Evolutionary conservation across 2,888 invertebrate species (phyloP).

Genomic region (Cynaeus angustus): DNA sequence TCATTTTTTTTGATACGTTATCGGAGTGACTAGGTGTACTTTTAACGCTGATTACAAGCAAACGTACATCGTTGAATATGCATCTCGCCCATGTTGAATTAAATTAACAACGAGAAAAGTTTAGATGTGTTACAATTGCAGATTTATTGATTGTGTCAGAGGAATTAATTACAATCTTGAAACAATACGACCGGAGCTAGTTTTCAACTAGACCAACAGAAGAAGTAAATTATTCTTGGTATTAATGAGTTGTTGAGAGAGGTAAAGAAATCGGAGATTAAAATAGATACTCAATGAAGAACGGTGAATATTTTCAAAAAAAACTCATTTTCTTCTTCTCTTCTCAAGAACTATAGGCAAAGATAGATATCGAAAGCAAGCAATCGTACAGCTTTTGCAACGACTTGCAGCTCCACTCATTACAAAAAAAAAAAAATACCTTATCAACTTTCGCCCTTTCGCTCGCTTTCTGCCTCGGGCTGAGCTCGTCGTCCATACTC

Average conservation of each 20-base stretch:
- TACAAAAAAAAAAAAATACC: slow-evolving; percentile 71
- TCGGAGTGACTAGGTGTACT: slow-evolving; percentile 70
- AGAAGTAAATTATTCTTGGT: background rate
- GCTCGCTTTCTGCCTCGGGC: slow-evolving; percentile 68
- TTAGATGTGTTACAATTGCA: slow-evolving; percentile 18
- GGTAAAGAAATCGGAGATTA: slow-evolving; percentile 1
- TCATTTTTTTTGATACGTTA: slow-evolving; percentile 71
- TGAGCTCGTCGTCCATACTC: slow-evolving; percentile 81
- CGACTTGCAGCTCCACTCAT: no score
- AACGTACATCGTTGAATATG: slow-evolving; percentile 54
- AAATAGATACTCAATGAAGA: slow-evolving; percentile 13
- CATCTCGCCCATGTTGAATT: slow-evolving; percentile 60
- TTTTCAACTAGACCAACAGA: no score
- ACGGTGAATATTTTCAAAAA: background rate
- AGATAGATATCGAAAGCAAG: no score
- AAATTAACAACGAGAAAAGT: slow-evolving; percentile 55
- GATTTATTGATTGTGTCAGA: slow-evolving; percentile 18
- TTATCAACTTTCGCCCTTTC: slow-evolving; percentile 76
- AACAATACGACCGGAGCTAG: slow-evolving; percentile 23
- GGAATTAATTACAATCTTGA: slow-evolving; percentile 17
- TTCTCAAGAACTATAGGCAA: no score
- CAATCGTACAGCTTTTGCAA: no score
- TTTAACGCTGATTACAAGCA: slow-evolving; percentile 68
- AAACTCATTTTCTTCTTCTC: slow-evolving; percentile 6
- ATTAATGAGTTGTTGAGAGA: slow-evolving; percentile 17